These are phyloP conservation scores for Zalophus californianus DNA, from an alignment of 2,797 vertebrate genomes.

Conservation along the genomic window DNA sequence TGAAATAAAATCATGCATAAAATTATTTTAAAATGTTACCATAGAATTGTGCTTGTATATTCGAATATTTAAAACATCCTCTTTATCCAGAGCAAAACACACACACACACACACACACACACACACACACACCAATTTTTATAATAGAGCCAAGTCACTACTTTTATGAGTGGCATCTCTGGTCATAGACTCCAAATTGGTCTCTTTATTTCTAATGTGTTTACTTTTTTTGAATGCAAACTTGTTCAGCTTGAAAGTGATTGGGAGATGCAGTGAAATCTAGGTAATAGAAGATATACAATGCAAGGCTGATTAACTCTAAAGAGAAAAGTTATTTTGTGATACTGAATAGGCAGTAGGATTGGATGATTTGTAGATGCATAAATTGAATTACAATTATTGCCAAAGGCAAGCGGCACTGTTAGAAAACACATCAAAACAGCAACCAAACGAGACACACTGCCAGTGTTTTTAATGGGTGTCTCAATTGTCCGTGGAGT, in stretches of 20 bases:
- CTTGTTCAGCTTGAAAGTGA: not conserved
- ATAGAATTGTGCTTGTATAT: not conserved
- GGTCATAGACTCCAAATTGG: not conserved
- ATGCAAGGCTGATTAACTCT: constrained; percentile 64
- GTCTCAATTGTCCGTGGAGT: constrained; percentile 82
- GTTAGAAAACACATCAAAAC: constrained; percentile 66
- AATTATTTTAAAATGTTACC: constrained; percentile 42
- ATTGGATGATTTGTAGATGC: constrained; percentile 59
- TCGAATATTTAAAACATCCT: not conserved
- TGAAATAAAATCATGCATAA: constrained; percentile 14
- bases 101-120: not conserved
- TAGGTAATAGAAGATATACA: constrained; percentile 52
- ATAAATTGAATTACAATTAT: constrained; percentile 68
- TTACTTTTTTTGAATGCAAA: constrained; percentile 59
- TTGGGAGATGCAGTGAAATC: not conserved
- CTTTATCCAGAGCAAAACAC: not conserved
- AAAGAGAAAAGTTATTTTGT: constrained; percentile 67
- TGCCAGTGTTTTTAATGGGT: constrained; percentile 83
- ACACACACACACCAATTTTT: not conserved
- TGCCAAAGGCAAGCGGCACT: constrained; percentile 61
- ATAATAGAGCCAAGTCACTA: not conserved
- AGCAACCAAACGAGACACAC: constrained; percentile 74
- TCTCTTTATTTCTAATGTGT: constrained; percentile 32
- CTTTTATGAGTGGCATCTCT: constrained; percentile 34
- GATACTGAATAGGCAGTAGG: constrained; percentile 28